Evolutionary conservation across 1,140 invertebrate species (phyloP).

Genomic region (Neoseiulus cucumeris): DNA sequence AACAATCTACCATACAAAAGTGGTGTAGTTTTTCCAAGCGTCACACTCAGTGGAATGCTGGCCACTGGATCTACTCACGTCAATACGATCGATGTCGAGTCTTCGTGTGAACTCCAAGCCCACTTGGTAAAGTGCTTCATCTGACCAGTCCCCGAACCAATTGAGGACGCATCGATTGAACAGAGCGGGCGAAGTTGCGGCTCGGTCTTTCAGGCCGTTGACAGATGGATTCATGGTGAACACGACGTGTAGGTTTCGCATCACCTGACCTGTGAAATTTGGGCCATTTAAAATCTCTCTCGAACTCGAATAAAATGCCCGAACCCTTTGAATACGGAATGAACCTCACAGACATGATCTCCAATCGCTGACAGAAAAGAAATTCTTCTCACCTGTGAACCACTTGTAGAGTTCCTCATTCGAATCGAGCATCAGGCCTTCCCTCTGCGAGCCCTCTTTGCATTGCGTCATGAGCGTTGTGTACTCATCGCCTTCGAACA

Average conservation of each 20-base stretch:
- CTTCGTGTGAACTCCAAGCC: conserved; percentile 37
- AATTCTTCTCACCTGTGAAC: conserved; percentile 49
- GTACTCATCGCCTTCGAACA: conserved; percentile 69
- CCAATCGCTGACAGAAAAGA: neutral
- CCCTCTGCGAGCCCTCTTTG: conserved; percentile 91
- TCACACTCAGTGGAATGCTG: neutral
- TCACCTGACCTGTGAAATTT: conserved; percentile 47
- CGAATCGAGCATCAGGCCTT: conserved; percentile 94
- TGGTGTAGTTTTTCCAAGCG: neutral
- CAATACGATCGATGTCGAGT: conserved; percentile 35
- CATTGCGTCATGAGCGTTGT: conserved; percentile 98
- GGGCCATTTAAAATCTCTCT: neutral
- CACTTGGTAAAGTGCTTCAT: conserved; percentile 85
- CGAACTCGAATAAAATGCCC: too few relatives aligned
- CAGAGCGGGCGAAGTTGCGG: conserved; percentile 91
- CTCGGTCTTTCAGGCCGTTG: conserved; percentile 90
- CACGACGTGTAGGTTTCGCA: conserved; percentile 96
- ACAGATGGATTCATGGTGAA: conserved; percentile 99
- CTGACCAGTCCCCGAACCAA: conserved; percentile 99
- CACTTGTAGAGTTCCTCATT: conserved; percentile 96
- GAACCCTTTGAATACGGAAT: too few relatives aligned
- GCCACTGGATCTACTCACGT: conserved; percentile 14
- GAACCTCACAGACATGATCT: neutral
- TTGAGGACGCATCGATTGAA: conserved; percentile 97
- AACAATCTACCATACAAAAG: neutral